A percentile compares a stretch with the other conserved stretches of the same genome.
These are phyloP conservation scores for Peromyscus eremicus DNA, from an alignment of 2,797 vertebrate species.

Conservation along the genomic window DNA sequence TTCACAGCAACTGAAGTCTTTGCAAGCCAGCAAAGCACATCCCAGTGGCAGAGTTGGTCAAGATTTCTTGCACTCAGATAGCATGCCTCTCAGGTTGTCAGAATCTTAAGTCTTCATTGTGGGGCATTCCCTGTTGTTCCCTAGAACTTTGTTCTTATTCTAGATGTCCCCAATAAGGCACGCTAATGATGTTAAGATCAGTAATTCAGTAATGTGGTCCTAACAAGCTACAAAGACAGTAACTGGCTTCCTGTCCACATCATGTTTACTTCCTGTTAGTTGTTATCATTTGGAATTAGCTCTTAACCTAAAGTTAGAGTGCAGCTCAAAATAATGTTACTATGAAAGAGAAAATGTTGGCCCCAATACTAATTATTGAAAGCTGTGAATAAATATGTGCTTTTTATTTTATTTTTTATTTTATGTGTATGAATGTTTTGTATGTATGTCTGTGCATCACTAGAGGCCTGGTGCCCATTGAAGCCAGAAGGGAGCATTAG, in stretches of 20 bases:
- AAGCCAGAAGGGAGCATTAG: too few relatives aligned
- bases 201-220: not conserved
- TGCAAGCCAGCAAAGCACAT: not conserved
- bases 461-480: too few relatives aligned
- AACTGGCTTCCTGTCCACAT: not conserved
- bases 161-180: not conserved
- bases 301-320: not conserved
- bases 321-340: not conserved
- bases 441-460: not conserved
- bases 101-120: not conserved
- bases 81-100: not conserved
- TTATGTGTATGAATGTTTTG: not conserved
- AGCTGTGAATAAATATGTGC: not conserved
- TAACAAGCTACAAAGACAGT: constrained; percentile 21
- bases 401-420: not conserved
- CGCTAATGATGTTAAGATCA: not conserved
- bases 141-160: not conserved
- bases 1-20: not conserved
- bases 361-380: not conserved
- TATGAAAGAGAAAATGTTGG: not conserved
- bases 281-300: not conserved
- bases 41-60: not conserved
- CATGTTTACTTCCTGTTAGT: not conserved
- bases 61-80: not conserved
- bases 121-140: not conserved